These are phyloP conservation scores for Lophius americanus DNA, from an alignment of 2,797 vertebrate genomes.

Conservation along the genomic window DNA sequence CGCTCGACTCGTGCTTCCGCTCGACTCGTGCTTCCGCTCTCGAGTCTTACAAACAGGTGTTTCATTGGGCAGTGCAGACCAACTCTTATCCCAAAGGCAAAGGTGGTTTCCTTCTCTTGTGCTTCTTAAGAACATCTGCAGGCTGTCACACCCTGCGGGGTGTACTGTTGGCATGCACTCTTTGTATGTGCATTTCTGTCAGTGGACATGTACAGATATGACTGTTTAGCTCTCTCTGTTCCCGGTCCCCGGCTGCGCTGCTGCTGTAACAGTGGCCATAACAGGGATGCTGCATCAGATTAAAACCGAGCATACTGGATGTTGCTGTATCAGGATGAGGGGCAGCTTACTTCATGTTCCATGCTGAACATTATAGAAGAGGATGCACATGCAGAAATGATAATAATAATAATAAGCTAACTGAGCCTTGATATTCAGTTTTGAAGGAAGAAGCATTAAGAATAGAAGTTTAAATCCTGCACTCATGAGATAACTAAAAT, in stretches of 20 bases:
- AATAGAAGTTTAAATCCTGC: neutral
- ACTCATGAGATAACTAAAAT: neutral
- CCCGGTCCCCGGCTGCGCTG: slow-evolving; percentile 24
- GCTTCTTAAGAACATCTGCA: slow-evolving; percentile 37
- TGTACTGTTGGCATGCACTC: slow-evolving; percentile 14
- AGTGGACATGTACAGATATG: slow-evolving; percentile 8
- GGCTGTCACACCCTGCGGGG: slow-evolving; percentile 23
- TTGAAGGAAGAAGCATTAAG: neutral
- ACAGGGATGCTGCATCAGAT: slow-evolving; percentile 44
- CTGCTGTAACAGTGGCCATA: slow-evolving; percentile 40
- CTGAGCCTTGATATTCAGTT: neutral
- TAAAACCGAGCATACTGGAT: slow-evolving; percentile 26
- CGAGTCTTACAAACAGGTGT: slow-evolving; percentile 26
- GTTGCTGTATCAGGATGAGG: slow-evolving; percentile 24
- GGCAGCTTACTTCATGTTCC: neutral
- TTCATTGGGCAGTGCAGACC: slow-evolving; percentile 39
- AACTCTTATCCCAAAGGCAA: slow-evolving; percentile 48
- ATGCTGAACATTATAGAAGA: slow-evolving; percentile 20
- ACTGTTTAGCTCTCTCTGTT: slow-evolving; percentile 10
- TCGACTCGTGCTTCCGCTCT: slow-evolving; percentile 48
- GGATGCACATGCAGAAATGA: slow-evolving; percentile 1
- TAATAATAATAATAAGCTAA: too few relatives aligned
- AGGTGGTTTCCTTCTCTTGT: slow-evolving; percentile 43
- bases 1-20: slow-evolving; percentile 43
- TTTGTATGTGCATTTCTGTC: slow-evolving; percentile 2